Base-by-base conservation (phyloP, 2,888 invertebrate genomes). In the Orchesella flavescens region DNA sequence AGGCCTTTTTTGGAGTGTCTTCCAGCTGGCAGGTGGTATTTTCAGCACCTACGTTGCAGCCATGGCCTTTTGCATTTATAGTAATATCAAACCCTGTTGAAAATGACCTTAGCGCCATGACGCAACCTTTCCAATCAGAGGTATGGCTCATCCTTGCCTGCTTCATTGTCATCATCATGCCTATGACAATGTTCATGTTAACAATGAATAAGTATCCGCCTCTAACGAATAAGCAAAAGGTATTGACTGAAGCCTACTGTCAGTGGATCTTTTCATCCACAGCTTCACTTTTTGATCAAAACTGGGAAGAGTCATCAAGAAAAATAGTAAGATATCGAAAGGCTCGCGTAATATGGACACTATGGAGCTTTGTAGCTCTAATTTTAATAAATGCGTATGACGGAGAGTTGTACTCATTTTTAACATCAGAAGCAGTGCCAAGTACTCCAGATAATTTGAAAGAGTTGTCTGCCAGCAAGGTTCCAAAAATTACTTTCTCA, bases 401-500 rank as follows among this genome's bases (percentile, higher is more conserved):
- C 21, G 73, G 73, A 9, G 49, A 73, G 44, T 15, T 73, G 21
- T 73, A 59, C 46, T 73, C 73, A 34, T 61, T 61, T 23, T 21
- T 73, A 44, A 59, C 73, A 15, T 59, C 59, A 0, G 73, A 73
- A 4, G 10, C 9, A 9, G 19, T 21, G 34, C 59, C 61, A 0
- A 13, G 44, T 21, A 19, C 73, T 2, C 73, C 73, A 15, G n/a
- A 44, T 9, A 17, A 21, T 15, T 73, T 73, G 46, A 2, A 44
- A 21, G 73, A 73, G 13, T 23, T 73, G 9, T n/a, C 73, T 1
- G 2, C 1, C 3, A 19, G 34, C 44, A 15, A 43, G 19, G 19
- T 1, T 73, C 13, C 71, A 34, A 15, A 21, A n/a, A n/a, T 49
- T 7, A 49, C 49, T 49, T n/a, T 15, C 49, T 7, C 49, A 7